Conservation (phyloP, 2,113 vertebrate genomes). For the Delphinus delphis region DNA sequence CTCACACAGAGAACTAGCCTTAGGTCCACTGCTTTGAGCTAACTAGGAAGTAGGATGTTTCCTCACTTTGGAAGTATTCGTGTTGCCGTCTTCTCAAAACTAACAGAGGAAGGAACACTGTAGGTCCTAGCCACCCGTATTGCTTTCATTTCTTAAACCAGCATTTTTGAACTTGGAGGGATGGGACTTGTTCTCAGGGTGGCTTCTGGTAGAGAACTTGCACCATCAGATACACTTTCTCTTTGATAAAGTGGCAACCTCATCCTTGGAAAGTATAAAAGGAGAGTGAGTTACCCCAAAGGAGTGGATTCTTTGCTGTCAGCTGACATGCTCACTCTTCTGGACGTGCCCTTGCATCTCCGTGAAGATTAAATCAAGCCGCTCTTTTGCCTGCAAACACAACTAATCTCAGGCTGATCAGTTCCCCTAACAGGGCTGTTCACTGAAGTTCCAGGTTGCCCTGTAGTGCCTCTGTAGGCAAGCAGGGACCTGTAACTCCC, state of each 20-base stretch:
- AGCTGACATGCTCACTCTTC: background rate
- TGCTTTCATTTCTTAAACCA: background rate
- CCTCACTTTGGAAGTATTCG: background rate
- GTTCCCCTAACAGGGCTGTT: background rate
- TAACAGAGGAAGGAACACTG: background rate
- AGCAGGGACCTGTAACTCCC: background rate
- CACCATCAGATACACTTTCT: background rate
- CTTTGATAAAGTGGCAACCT: background rate
- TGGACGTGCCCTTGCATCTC: background rate
- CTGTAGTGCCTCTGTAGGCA: background rate
- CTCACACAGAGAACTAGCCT: background rate
- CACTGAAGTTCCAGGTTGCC: background rate
- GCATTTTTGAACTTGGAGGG: background rate
- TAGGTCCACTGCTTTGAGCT: background rate
- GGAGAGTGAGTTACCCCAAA: background rate
- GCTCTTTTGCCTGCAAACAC: background rate
- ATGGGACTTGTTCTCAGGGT: background rate
- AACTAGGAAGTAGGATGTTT: background rate
- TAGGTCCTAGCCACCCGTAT: background rate
- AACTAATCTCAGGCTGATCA: background rate
- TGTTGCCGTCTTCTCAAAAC: background rate
- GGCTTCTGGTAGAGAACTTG: background rate
- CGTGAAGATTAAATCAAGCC: background rate
- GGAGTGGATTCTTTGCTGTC: background rate
- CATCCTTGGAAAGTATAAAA: background rate